These are phyloP conservation scores for Xenopus petersii DNA, from an alignment of 2,797 vertebrate species.

Conservation along the genomic window DNA sequence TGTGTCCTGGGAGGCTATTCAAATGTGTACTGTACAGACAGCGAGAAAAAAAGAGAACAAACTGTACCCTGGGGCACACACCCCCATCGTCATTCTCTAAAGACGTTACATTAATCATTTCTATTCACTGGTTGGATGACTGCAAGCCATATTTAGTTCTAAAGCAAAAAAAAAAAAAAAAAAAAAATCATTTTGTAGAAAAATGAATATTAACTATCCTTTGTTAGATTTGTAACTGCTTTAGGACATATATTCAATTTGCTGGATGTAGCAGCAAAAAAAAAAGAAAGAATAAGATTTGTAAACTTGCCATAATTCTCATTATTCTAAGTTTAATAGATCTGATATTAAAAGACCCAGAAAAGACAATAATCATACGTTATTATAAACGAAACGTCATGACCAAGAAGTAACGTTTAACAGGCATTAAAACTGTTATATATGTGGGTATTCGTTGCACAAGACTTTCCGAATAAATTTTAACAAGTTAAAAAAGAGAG, in stretches of 20 bases:
- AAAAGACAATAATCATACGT: not conserved
- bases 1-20: conserved; percentile 44
- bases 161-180: conserved; percentile 4
- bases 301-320: not conserved
- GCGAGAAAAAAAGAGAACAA: conserved; percentile 36
- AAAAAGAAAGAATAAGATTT: not conserved
- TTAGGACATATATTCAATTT: conserved; percentile 28
- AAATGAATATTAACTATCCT: too few relatives aligned
- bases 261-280: not conserved
- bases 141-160: conserved; percentile 28
- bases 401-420: not conserved
- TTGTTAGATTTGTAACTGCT: conserved; percentile 26
- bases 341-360: too few relatives aligned
- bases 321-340: not conserved
- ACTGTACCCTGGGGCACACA: conserved; percentile 38
- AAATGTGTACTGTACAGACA: conserved; percentile 41
- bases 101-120: conserved; percentile 46
- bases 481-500: too few relatives aligned
- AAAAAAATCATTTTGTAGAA: not conserved
- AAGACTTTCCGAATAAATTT: too few relatives aligned
- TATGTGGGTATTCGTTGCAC: too few relatives aligned
- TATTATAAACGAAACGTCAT: not conserved
- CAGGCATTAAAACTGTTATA: too few relatives aligned
- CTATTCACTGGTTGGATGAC: conserved; percentile 40
- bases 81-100: conserved; percentile 44